Evolutionary conservation across 1,140 invertebrate genomes (phyloP), one percentile per base, ranked within the genome.

Genomic region (Parapsyche elsis): DNA sequence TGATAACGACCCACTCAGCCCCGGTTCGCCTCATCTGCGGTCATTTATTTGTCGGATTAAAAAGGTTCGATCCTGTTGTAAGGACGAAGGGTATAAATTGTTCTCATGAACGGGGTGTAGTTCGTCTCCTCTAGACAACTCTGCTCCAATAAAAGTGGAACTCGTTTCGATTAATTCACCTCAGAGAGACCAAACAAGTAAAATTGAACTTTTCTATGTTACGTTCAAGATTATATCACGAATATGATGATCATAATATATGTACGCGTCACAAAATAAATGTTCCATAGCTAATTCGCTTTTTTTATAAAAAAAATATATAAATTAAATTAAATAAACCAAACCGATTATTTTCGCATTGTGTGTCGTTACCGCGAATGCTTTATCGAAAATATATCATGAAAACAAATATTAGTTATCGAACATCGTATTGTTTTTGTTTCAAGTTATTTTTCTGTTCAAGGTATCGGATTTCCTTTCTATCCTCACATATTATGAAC

Each of bases 1-100:
- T 67, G 21, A 67, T 67, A 67, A 67, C 64, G 64, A 67, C 64
- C 64, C 59, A 61, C 59, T 61, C 59, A 61, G 21, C 59, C 19
- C 59, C 9, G 21, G 4, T 23, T 26, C 64, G 64, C 21, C 21
- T 24, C 21, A 26, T 67, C 24, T 67, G 64, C 21, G 64, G 24
- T 67, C 64, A 23, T 67, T 67, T 67, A 30, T 67, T 67, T 30
- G 21, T 30, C 9, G 64, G 64, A 67, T 67, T 67, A 67, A 26
- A 67, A 26, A 67, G 64, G 64, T 67, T 67, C 64, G 23, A 26
- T 53, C 49, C 49, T 53, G 49, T 38, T 38, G 30, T 38, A 38
- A 38, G 30, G 30, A 38, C 30, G 30, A 38, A 38, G 30, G 30
- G 30, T 38, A 38, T 38, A 38, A 38, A 38, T 38, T 38, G 30